Percentiles rank a stretch among this genome's conserved stretches.
Evolutionary conservation across 1,140 invertebrate genomes (phyloP).

Genomic region (Drosophila kikkawai): DNA sequence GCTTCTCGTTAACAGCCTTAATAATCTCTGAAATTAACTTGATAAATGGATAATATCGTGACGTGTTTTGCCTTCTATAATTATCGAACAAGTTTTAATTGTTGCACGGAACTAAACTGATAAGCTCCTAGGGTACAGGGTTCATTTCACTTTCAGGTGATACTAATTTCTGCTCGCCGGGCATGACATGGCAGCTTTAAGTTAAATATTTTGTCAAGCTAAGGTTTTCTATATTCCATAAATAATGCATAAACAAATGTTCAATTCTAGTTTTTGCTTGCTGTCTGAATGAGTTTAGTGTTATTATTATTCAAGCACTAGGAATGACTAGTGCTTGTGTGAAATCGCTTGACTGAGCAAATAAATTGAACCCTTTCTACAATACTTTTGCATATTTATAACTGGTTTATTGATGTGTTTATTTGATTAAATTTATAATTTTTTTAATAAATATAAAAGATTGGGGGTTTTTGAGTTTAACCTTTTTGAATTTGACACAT

Average conservation of each 20-base stretch:
- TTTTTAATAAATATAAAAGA: neutral
- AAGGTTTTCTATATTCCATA: neutral
- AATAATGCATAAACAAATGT: neutral
- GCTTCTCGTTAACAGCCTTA: neutral
- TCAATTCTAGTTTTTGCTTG: neutral
- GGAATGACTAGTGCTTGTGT: too few species aligned
- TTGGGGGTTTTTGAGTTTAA: neutral
- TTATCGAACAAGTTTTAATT: conserved; percentile 11
- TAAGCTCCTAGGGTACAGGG: conserved; percentile 50
- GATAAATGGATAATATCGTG: neutral
- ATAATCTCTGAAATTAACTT: neutral
- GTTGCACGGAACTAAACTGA: conserved; percentile 16
- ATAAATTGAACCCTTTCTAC: neutral
- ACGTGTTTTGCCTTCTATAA: conserved; percentile 4
- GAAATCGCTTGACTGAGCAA: neutral
- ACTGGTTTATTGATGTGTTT: neutral
- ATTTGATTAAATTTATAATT: neutral
- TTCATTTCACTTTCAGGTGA: conserved; percentile 53
- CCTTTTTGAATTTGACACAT: too few species aligned
- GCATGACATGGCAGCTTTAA: conserved; percentile 49
- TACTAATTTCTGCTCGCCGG: conserved; percentile 26
- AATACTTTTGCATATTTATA: neutral
- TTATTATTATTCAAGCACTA: neutral
- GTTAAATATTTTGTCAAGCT: neutral
- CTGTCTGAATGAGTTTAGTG: neutral